Evolutionary conservation across 2,113 vertebrate genomes (phyloP).

Genomic region (Australoheros scitulus): DNA sequence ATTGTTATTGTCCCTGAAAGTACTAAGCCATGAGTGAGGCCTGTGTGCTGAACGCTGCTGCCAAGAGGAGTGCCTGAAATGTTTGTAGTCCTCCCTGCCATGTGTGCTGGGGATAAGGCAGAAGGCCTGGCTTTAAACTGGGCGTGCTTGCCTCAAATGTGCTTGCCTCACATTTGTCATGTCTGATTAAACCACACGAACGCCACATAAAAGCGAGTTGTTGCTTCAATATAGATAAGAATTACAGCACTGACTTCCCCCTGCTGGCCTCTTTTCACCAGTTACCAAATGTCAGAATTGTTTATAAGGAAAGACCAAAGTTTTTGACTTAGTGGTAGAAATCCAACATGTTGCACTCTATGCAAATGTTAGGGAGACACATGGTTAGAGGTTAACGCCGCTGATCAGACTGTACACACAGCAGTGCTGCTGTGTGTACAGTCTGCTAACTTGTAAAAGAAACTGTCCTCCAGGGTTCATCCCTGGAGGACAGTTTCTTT

Average conservation of each 20-base stretch:
- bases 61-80: slow-evolving; percentile 44
- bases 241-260: slow-evolving; percentile 15
- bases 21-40: slow-evolving; percentile 60
- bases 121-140: slow-evolving; percentile 20
- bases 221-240: slow-evolving; percentile 2
- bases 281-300: not conserved
- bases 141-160: slow-evolving; percentile 46
- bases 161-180: slow-evolving; percentile 44
- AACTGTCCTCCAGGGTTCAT: too few species aligned
- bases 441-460: too few species aligned
- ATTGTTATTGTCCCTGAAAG: slow-evolving; percentile 58
- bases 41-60: slow-evolving; percentile 27
- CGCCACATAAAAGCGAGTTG: not conserved
- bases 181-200: slow-evolving; percentile 17
- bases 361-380: not conserved
- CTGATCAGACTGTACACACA: not conserved
- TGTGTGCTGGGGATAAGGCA: slow-evolving; percentile 32
- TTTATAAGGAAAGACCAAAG: not conserved
- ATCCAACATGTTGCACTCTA: not conserved
- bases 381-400: not conserved
- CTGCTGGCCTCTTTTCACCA: slow-evolving; percentile 35
- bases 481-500: not conserved
- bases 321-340: not conserved
- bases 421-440: not conserved
- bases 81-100: slow-evolving; percentile 9